Evolutionary conservation across 2,797 vertebrate species (phyloP).

Genomic region (Clarias platycephalus): DNA sequence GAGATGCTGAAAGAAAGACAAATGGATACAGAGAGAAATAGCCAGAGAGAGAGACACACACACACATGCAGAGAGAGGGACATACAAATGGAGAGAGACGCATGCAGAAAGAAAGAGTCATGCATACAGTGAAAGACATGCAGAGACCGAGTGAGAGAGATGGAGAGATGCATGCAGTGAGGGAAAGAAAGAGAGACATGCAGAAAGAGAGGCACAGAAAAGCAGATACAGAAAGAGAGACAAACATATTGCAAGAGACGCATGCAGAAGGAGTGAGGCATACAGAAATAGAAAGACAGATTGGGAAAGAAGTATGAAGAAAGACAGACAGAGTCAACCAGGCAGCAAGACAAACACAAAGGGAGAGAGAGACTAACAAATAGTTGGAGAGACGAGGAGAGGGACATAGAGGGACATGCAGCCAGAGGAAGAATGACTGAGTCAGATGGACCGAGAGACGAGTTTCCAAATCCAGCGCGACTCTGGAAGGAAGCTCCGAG

Average conservation of each 20-base stretch:
- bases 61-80: background rate
- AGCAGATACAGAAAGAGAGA: too few species aligned
- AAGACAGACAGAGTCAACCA: background rate
- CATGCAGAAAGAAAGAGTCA: background rate
- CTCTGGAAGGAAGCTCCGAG: background rate
- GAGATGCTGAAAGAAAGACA: background rate
- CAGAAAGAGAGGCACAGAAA: background rate
- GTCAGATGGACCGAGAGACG: background rate
- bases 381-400: too few species aligned
- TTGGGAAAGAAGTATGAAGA: background rate
- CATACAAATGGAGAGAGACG: background rate
- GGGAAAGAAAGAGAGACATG: background rate
- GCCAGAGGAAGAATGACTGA: background rate
- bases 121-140: background rate
- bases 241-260: too few species aligned
- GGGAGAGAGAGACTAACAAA: background rate
- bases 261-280: too few species aligned
- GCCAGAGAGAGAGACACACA: background rate
- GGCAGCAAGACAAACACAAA: background rate
- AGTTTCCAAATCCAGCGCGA: too few species aligned
- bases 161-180: background rate
- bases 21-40: background rate
- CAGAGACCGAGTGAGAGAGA: background rate
- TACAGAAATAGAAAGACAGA: background rate
- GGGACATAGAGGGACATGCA: background rate